These are phyloP conservation scores for Diorhabda elongata DNA, from an alignment of 1,140 invertebrate genomes.

Conservation along the genomic window DNA sequence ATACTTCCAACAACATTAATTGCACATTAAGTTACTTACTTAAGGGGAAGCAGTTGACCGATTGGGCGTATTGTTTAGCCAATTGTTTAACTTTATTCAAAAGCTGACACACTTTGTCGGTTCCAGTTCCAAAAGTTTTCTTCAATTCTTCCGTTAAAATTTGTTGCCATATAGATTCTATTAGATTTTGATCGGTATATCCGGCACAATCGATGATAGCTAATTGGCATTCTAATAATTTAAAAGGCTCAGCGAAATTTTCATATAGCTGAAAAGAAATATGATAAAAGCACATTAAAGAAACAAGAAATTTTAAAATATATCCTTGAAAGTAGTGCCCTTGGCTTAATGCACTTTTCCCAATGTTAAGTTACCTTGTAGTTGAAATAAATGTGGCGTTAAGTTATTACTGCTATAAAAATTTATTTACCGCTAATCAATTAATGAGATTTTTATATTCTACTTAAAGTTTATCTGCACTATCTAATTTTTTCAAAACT, in stretches of 20 bases:
- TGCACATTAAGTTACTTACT: slow-evolving; percentile 46
- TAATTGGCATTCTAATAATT: slow-evolving; percentile 80
- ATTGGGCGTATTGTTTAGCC: slow-evolving; percentile 67
- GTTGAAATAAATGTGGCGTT: no score
- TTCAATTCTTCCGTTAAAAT: slow-evolving; percentile 61
- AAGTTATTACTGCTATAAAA: no score
- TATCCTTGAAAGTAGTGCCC: no score
- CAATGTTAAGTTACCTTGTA: no score
- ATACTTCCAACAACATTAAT: neutral
- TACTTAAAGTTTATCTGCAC: no score
- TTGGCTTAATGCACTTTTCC: no score
- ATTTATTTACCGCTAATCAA: no score
- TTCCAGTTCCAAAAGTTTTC: slow-evolving; percentile 50
- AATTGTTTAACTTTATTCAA: slow-evolving; percentile 70
- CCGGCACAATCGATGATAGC: slow-evolving; percentile 81
- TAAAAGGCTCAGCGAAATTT: slow-evolving; percentile 75
- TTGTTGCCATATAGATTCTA: slow-evolving; percentile 76
- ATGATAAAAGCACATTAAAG: neutral
- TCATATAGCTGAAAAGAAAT: slow-evolving; percentile 65
- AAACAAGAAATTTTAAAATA: no score
- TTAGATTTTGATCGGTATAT: slow-evolving; percentile 65
- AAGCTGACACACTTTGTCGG: slow-evolving; percentile 63
- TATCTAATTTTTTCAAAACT: no score
- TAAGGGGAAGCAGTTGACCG: slow-evolving; percentile 71
- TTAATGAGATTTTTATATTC: no score